A percentile compares a stretch with the other conserved stretches of the same genome.
Evolutionary conservation across 2,113 vertebrate species (phyloP).

Genomic region (Tyto alba): DNA sequence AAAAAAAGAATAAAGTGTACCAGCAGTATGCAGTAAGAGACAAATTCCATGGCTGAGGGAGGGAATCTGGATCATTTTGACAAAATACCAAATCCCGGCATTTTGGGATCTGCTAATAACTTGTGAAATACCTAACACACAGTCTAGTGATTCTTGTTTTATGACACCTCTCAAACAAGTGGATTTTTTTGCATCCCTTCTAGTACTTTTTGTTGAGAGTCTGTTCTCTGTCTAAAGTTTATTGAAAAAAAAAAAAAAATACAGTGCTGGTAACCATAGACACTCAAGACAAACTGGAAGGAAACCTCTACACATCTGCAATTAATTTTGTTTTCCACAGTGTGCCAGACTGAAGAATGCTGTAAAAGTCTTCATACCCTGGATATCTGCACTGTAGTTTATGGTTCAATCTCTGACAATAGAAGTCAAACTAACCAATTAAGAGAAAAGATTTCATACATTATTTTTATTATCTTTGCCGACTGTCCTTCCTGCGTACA

Average conservation of each 20-base stretch:
- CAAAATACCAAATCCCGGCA: neutral
- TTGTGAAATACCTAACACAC: neutral
- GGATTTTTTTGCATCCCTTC: neutral
- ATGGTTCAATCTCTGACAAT: neutral
- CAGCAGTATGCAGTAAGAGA: neutral
- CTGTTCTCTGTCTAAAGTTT: neutral
- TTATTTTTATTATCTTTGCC: neutral
- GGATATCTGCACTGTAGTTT: neutral
- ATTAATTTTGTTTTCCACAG: neutral
- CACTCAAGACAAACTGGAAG: neutral
- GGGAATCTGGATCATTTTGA: neutral
- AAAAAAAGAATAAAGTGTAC: neutral
- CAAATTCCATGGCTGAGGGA: neutral
- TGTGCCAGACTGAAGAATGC: neutral
- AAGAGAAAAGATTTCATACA: neutral
- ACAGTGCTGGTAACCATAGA: neutral
- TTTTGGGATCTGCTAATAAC: neutral
- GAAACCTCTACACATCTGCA: neutral
- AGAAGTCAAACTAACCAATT: neutral
- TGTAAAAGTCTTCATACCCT: neutral
- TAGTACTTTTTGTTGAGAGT: neutral
- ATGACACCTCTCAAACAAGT: neutral
- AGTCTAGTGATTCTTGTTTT: neutral
- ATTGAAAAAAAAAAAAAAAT: neutral
- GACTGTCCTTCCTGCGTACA: neutral